phyloP scores from a whole-genome alignment of 2,797 vertebrate species.

The Pipistrellus pipistrellus region DNA sequence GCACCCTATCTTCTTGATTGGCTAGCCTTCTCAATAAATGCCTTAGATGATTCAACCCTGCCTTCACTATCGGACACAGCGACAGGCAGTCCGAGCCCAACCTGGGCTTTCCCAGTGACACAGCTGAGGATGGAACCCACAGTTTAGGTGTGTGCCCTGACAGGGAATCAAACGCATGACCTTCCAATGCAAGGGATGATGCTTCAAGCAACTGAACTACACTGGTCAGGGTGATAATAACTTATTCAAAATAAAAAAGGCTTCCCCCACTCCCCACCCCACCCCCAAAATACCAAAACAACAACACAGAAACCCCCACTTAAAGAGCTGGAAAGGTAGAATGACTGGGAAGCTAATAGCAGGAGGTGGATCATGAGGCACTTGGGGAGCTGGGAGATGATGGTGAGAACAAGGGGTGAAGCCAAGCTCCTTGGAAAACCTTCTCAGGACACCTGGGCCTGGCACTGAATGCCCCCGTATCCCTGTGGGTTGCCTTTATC shows the following conservation, averaged over 20 bases:
- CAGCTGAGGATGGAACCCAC: no score
- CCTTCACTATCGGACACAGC: no score
- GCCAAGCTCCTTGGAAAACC: background rate
- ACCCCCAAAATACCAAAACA: accelerated
- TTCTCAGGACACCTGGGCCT: background rate
- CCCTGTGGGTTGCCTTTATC: background rate
- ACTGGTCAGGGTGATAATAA: background rate
- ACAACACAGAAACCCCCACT: background rate
- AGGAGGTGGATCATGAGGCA: background rate
- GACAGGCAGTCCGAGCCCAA: no score
- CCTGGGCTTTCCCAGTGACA: no score
- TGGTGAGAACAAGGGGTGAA: background rate
- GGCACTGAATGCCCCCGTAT: background rate
- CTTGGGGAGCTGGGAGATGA: background rate
- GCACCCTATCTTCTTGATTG: no score
- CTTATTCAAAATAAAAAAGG: background rate
- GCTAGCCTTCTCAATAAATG: no score
- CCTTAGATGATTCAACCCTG: no score
- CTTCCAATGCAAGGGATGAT: no score
- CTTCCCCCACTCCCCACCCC: no score
- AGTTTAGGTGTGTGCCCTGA: no score
- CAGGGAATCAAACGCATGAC: no score
- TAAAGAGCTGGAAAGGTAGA: background rate
- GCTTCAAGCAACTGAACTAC: no score
- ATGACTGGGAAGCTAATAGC: background rate